Percentiles rank a stretch among this genome's conserved stretches.
Evolutionary conservation across 2,113 vertebrate genomes (phyloP).

Genomic region (Ammodytes marinus): DNA sequence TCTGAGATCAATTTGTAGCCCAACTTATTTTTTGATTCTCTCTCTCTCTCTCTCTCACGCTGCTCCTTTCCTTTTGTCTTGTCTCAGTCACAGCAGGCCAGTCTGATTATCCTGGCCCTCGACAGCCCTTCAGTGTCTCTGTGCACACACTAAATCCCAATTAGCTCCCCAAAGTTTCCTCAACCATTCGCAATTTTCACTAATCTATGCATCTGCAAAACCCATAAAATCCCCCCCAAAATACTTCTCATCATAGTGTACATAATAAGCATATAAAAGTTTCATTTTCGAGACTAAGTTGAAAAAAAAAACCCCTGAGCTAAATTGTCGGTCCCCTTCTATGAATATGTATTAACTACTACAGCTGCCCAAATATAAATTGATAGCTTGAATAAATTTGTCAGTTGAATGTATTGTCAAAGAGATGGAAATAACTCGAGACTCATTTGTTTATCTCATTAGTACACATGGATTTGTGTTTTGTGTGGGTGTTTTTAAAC

Average conservation of each 20-base stretch:
- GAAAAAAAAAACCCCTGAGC: neutral
- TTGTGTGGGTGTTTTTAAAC: slow-evolving; percentile 19
- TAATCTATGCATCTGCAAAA: slow-evolving; percentile 62
- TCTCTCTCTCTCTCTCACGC: neutral
- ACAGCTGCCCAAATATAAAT: slow-evolving; percentile 41
- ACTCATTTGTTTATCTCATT: slow-evolving; percentile 28
- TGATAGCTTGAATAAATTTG: slow-evolving; percentile 32
- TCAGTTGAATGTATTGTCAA: slow-evolving; percentile 23
- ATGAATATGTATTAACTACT: slow-evolving; percentile 63
- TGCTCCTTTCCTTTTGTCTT: slow-evolving; percentile 33
- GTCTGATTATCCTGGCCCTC: slow-evolving; percentile 59
- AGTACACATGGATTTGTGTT: slow-evolving; percentile 1
- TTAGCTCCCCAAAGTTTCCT: slow-evolving; percentile 44
- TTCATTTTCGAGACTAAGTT: slow-evolving; percentile 37
- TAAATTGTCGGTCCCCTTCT: slow-evolving; percentile 7
- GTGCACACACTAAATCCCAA: slow-evolving; percentile 58
- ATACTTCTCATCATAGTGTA: slow-evolving; percentile 49
- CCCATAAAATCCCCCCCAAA: slow-evolving; percentile 13
- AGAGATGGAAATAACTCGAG: slow-evolving; percentile 4
- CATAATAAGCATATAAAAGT: slow-evolving; percentile 58
- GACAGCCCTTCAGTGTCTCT: slow-evolving; percentile 42
- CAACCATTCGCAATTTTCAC: slow-evolving; percentile 49
- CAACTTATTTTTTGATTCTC: neutral
- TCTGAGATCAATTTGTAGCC: slow-evolving; percentile 27
- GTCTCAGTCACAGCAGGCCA: slow-evolving; percentile 60